Percentiles rank a stretch among this genome's conserved stretches.
Evolutionary conservation across 2,113 vertebrate species (phyloP).

Genomic region (Caranx ignobilis): DNA sequence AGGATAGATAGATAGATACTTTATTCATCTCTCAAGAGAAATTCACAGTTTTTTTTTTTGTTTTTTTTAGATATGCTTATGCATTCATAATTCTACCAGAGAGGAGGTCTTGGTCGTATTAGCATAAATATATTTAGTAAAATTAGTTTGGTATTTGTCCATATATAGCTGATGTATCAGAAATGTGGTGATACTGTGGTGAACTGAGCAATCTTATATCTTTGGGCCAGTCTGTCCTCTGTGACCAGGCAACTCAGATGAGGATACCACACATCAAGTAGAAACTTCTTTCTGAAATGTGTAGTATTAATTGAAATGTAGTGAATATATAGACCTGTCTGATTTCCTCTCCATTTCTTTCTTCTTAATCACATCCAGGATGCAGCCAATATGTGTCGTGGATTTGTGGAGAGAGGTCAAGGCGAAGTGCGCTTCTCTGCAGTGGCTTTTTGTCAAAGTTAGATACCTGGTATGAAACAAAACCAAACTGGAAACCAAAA

Average conservation of each 20-base stretch:
- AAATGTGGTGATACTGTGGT: background rate
- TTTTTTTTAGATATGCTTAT: too few relatives aligned
- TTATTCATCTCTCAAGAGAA: too few relatives aligned
- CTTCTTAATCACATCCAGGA: conserved; percentile 81
- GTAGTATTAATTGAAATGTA: background rate
- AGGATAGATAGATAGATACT: too few relatives aligned
- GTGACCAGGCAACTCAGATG: background rate
- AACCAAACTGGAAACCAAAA: conserved; percentile 43
- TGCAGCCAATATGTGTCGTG: conserved; percentile 92
- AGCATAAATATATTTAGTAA: too few relatives aligned
- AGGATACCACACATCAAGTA: background rate
- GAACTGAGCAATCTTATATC: background rate
- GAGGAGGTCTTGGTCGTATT: too few relatives aligned
- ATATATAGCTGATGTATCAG: background rate
- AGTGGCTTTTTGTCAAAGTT: conserved; percentile 92
- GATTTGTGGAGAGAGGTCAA: conserved; percentile 92
- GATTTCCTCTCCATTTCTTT: background rate
- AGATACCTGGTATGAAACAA: conserved; percentile 35
- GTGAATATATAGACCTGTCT: background rate
- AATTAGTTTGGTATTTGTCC: too few relatives aligned
- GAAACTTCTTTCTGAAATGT: background rate
- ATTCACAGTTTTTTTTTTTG: too few relatives aligned
- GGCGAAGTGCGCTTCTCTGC: conserved; percentile 96
- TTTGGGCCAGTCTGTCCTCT: background rate
- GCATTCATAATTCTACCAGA: too few relatives aligned